Evolutionary conservation across 2,888 invertebrate genomes (phyloP).

Genomic region (Noctua janthe): DNA sequence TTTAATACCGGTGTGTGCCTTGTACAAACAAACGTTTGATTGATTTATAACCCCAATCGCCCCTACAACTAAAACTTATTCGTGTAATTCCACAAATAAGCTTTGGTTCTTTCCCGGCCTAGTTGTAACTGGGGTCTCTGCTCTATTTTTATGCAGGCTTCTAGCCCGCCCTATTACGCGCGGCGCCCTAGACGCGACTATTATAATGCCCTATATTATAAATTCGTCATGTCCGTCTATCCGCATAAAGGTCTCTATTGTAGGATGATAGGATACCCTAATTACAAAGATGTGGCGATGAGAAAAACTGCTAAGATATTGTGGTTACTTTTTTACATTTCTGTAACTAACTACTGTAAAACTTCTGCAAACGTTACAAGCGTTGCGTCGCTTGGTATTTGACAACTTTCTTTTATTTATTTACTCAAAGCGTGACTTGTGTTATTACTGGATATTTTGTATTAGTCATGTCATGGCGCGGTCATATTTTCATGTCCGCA

Average conservation of each 20-base stretch:
- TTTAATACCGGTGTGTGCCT: background rate
- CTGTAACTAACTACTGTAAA: constrained; percentile 1
- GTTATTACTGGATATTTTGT: constrained; percentile 33
- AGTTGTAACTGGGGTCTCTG: background rate
- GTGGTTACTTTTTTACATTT: background rate
- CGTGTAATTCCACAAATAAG: background rate
- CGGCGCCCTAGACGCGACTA: constrained; percentile 5
- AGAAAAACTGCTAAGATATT: background rate
- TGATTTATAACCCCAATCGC: background rate
- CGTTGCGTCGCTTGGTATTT: constrained; percentile 45
- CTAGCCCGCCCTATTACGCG: constrained; percentile 26
- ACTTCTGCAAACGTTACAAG: constrained; percentile 29
- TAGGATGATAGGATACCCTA: background rate
- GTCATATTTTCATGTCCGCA: constrained; percentile 21
- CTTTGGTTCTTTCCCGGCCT: background rate
- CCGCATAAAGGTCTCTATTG: background rate
- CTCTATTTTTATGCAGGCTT: constrained; percentile 18
- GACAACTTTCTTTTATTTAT: constrained; percentile 61
- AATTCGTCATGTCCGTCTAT: too few species aligned
- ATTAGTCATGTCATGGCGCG: constrained; percentile 44
- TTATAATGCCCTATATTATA: background rate
- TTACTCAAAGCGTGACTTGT: constrained; percentile 48
- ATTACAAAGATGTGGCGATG: background rate
- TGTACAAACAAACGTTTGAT: background rate
- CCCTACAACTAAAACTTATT: background rate